Conservation (phyloP, 2,888 invertebrate genomes). For the Chaetogeoica ovagalla region DNA sequence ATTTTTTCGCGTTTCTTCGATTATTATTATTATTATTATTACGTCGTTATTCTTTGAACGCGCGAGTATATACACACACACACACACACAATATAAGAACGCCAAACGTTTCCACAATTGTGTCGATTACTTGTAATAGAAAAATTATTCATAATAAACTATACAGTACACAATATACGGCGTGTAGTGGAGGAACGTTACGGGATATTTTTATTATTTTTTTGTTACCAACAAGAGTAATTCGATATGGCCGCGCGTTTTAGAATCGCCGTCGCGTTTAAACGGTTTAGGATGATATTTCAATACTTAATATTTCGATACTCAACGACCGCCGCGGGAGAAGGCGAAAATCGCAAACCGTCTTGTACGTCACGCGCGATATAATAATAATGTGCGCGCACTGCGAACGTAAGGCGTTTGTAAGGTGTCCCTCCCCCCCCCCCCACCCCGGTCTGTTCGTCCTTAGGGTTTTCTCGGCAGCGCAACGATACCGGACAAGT, state of each 20-base stretch:
- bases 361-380: too few species aligned
- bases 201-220: too few species aligned
- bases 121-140: too few species aligned
- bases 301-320: conserved; percentile 2
- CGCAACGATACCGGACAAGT: conserved; percentile 30
- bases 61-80: too few species aligned
- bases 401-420: too few species aligned
- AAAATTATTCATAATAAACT: too few species aligned
- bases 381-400: too few species aligned
- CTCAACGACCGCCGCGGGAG: not conserved
- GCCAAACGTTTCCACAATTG: too few species aligned
- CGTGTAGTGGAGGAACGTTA: too few species aligned
- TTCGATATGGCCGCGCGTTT: not conserved
- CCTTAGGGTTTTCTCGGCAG: not conserved
- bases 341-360: not conserved
- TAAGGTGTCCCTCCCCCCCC: too few species aligned
- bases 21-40: conserved; percentile 25
- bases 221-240: not conserved
- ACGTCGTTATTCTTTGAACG: conserved; percentile 5
- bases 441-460: not conserved
- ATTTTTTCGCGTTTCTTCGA: conserved; percentile 17
- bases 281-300: conserved; percentile 4
- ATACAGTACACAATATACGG: too few species aligned
- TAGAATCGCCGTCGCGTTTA: not conserved
- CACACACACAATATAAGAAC: too few species aligned